These are phyloP conservation scores for Acrocera orbiculus DNA, from an alignment of 2,888 invertebrate species.

Conservation along the genomic window DNA sequence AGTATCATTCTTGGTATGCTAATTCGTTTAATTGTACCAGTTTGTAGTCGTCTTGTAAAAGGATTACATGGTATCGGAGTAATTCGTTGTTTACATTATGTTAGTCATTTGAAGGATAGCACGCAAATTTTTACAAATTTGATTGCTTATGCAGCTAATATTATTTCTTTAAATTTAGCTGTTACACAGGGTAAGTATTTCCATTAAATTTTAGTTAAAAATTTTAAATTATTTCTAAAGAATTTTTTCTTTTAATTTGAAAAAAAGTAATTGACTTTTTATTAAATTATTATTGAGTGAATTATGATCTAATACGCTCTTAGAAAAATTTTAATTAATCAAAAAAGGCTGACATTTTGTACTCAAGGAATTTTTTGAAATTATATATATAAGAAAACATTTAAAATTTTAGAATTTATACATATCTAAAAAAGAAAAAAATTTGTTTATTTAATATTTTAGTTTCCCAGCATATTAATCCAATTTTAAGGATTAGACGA, in stretches of 20 bases:
- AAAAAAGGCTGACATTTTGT: too few relatives aligned
- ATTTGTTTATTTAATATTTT: neutral
- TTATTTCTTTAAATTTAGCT: slow-evolving; percentile 26
- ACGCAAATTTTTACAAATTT: slow-evolving; percentile 25
- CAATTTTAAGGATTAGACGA: slow-evolving; percentile 25
- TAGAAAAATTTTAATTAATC: slow-evolving; percentile 19
- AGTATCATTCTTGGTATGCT: slow-evolving; percentile 25
- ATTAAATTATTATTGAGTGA: neutral
- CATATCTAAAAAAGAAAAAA: too few relatives aligned
- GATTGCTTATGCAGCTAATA: slow-evolving; percentile 29
- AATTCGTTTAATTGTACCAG: slow-evolving; percentile 25
- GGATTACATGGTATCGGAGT: slow-evolving; percentile 27
- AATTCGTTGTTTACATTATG: slow-evolving; percentile 21
- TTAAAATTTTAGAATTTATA: too few relatives aligned
- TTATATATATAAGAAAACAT: too few relatives aligned
- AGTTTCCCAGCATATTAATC: slow-evolving; percentile 23
- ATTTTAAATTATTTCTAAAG: neutral
- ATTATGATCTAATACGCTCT: neutral
- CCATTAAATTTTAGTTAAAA: neutral
- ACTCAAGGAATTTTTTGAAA: too few relatives aligned
- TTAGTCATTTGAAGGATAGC: slow-evolving; percentile 23
- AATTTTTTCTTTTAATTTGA: neutral
- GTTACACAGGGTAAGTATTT: slow-evolving; percentile 26
- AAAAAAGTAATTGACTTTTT: neutral
- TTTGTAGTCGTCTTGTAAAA: slow-evolving; percentile 26